Conservation (phyloP, 2,888 invertebrate species). For the Dermolepida albohirtum region DNA sequence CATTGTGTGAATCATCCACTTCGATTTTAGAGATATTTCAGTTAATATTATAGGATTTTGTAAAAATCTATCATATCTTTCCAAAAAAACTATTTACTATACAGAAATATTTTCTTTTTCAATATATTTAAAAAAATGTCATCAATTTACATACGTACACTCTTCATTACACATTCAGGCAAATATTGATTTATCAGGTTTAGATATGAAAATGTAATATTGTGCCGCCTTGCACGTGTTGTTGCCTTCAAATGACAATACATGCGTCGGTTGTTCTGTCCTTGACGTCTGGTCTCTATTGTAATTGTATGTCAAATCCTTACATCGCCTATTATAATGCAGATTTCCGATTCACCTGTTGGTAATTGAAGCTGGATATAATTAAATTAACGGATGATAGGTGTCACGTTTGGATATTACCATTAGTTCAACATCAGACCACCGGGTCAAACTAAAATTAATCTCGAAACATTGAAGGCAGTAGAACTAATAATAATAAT, state of each 20-base stretch:
- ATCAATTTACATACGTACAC: too few relatives aligned
- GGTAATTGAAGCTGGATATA: slow-evolving; percentile 29
- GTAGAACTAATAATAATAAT: slow-evolving; percentile 12
- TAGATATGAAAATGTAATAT: not conserved
- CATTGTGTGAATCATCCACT: too few relatives aligned
- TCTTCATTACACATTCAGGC: too few relatives aligned
- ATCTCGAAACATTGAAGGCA: slow-evolving; percentile 24
- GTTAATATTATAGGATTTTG: too few relatives aligned
- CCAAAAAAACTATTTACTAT: too few relatives aligned
- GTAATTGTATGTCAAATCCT: slow-evolving; percentile 34
- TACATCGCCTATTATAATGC: slow-evolving; percentile 29
- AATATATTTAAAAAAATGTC: too few relatives aligned
- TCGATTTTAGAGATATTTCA: too few relatives aligned
- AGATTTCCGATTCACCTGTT: slow-evolving; percentile 38
- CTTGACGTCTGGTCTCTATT: slow-evolving; percentile 21
- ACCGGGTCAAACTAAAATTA: slow-evolving; percentile 25
- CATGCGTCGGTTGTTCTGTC: slow-evolving; percentile 20
- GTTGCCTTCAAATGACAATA: slow-evolving; percentile 15
- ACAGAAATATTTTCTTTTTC: too few relatives aligned
- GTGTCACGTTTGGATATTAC: slow-evolving; percentile 31
- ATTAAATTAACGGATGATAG: slow-evolving; percentile 34
- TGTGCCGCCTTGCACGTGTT: not conserved
- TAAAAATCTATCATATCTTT: too few relatives aligned
- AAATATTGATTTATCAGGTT: too few relatives aligned
- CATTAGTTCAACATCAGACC: slow-evolving; percentile 29